Conservation (phyloP, 1,140 invertebrate species). For the Spodoptera frugiperda region DNA sequence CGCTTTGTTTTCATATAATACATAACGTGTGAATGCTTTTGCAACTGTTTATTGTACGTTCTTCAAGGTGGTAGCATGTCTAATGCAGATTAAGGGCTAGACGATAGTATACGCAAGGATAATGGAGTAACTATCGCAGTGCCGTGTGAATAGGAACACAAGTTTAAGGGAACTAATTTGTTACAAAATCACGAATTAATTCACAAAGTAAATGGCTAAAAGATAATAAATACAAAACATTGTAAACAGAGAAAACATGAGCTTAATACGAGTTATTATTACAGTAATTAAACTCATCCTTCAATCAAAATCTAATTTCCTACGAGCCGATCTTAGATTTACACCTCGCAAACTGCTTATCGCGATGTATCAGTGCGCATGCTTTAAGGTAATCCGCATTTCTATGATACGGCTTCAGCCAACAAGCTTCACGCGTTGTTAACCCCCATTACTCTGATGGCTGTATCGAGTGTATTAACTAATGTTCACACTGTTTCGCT, state of each 20-base stretch:
- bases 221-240: too few species aligned
- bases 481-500: constrained; percentile 42
- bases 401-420: background rate
- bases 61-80: constrained; percentile 18
- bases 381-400: background rate
- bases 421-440: constrained; percentile 32
- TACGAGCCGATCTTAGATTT: background rate
- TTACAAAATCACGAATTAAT: too few species aligned
- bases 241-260: too few species aligned
- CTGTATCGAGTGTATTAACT: constrained; percentile 13
- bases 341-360: constrained; percentile 2
- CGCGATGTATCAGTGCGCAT: background rate
- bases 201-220: too few species aligned
- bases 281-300: background rate
- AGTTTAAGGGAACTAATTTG: too few species aligned
- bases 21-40: constrained; percentile 49
- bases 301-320: constrained; percentile 10
- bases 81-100: constrained; percentile 20
- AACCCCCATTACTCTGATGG: constrained; percentile 9
- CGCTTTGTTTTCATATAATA: constrained; percentile 52
- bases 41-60: constrained; percentile 43
- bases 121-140: too few species aligned
- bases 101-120: background rate
- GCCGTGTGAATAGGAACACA: too few species aligned
- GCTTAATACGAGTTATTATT: too few species aligned